Base-by-base conservation (phyloP, 2,797 vertebrate genomes). In the Chelon labrosus region DNA sequence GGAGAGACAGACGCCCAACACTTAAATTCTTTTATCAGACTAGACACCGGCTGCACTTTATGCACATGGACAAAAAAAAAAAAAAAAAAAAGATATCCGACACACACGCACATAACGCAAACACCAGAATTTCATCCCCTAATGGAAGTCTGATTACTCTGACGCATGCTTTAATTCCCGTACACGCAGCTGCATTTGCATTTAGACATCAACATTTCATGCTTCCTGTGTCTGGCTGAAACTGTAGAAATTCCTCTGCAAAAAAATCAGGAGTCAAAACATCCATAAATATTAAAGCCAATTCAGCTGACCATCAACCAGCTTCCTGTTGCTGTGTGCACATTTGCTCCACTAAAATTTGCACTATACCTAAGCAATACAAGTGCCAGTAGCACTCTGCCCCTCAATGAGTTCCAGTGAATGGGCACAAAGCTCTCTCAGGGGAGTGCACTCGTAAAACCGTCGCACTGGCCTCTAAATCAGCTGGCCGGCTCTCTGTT, bases 331-430 rank as follows among this genome's bases (percentile, higher is more conserved):
- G 76, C 37, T 8, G 42, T 75, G 64, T 73, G 80, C 64, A 75
- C 80, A 80, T 85, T 73, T 62, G 57, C 64, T 75, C 64, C 46
- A 17, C 39, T 58, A 49, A 47, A 64, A 79, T 59, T 70, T 31
- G 47, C 47, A 52, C 55, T 79, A 65, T 80, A 85, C 75, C 78
- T 80, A 60, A 79, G 79, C 83, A 85, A 78, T 85, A 83, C 74
- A 82, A 84, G 75, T 79, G 87, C 89, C 86, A 88, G 83, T 52
- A 82, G 87, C 77, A 73, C 83, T 82, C 69, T 61, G 80, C 80
- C 88, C 75, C 88, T 91, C 89, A 92, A 85, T 92, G 89, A 89
- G 90, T 85, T 85, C 88, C 89, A 90, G 72, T 92, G 88, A 94
- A 92, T 83, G 85, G 87, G 65, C 90, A 93, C 92, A 89, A 91